Evolutionary conservation across 2,888 invertebrate genomes (phyloP).

Genomic region (Mythimna loreyi): DNA sequence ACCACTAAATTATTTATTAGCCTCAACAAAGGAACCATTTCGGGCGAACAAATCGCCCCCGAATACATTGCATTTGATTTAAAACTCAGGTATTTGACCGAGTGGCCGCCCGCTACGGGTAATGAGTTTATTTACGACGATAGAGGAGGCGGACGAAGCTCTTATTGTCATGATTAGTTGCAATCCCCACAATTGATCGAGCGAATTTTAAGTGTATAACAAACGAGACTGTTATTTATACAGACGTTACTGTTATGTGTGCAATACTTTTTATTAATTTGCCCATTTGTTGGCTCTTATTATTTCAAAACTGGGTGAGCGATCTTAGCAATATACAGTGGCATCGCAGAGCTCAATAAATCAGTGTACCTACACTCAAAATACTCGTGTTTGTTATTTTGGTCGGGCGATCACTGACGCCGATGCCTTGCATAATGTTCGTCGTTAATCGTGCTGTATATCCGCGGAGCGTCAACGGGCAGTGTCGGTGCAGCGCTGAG

Average conservation of each 20-base stretch:
- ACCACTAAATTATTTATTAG: constrained; percentile 83
- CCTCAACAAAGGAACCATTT: constrained; percentile 79
- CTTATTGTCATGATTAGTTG: constrained; percentile 79
- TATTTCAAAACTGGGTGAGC: constrained; percentile 71
- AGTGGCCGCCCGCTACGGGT: constrained; percentile 73
- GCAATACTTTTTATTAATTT: constrained; percentile 77
- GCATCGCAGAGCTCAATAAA: constrained; percentile 72
- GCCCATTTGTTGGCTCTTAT: constrained; percentile 69
- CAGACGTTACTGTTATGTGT: constrained; percentile 66
- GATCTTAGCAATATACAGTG: constrained; percentile 75
- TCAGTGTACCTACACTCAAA: constrained; percentile 74
- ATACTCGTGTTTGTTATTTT: constrained; percentile 76
- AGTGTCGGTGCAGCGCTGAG: constrained; percentile 69
- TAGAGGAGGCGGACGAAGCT: constrained; percentile 70
- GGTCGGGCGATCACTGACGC: constrained; percentile 68
- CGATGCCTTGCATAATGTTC: constrained; percentile 80
- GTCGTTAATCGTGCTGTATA: constrained; percentile 78
- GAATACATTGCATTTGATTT: constrained; percentile 82
- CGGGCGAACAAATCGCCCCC: constrained; percentile 78
- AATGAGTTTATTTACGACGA: constrained; percentile 82
- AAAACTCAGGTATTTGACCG: constrained; percentile 88
- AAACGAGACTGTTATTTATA: constrained; percentile 75
- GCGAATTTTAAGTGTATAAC: constrained; percentile 75
- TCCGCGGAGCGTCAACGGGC: constrained; percentile 74
- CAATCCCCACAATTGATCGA: constrained; percentile 75